phyloP scores from a whole-genome alignment of 2,797 vertebrate species.

The Helarctos malayanus region DNA sequence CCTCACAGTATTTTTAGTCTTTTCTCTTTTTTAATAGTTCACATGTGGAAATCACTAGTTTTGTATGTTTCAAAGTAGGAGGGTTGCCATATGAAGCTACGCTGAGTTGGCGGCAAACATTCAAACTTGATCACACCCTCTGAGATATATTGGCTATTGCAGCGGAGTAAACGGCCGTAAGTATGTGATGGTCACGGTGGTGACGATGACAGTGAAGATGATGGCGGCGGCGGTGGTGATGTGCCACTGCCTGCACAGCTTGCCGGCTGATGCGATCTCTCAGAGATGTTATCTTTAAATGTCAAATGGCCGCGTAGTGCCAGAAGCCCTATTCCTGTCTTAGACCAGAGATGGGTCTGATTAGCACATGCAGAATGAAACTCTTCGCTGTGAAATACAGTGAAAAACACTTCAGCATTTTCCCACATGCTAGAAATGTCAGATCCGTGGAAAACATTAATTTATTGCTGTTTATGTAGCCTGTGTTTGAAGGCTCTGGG shows the following conservation, averaged over 20 bases:
- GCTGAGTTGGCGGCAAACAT: background rate
- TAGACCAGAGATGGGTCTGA: background rate
- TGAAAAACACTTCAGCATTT: conserved; percentile 39
- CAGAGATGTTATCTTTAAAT: background rate
- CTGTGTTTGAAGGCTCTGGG: conserved; percentile 14
- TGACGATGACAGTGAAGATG: background rate
- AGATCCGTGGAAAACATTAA: conserved; percentile 30
- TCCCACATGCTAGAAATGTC: background rate
- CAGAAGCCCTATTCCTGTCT: background rate
- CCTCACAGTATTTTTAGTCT: background rate
- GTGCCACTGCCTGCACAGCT: background rate
- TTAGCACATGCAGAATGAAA: background rate
- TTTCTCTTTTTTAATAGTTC: background rate
- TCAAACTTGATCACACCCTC: background rate
- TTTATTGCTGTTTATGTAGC: conserved; percentile 56
- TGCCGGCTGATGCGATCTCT: background rate
- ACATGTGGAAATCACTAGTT: background rate
- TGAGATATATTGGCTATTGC: background rate
- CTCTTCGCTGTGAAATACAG: background rate
- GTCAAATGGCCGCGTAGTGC: background rate
- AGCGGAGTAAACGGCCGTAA: background rate
- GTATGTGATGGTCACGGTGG: conserved; percentile 5
- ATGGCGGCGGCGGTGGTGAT: background rate
- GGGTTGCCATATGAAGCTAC: background rate
- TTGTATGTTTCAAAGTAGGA: conserved; percentile 5